Conservation (phyloP, 2,113 vertebrate species). For the Egretta garzetta region DNA sequence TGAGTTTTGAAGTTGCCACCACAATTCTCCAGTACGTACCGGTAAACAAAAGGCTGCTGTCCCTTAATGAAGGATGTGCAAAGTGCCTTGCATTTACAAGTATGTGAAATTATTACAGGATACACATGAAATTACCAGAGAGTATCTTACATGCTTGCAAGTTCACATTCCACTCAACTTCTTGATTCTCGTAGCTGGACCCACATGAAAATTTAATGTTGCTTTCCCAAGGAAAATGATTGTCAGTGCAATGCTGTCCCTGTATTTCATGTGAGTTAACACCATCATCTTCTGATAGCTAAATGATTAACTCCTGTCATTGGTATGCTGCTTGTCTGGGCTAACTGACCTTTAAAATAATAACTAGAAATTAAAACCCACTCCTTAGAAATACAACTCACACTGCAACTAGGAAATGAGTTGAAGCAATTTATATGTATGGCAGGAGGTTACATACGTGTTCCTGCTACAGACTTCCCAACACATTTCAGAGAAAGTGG, state of each 20-base stretch:
- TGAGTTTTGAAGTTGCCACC: background rate
- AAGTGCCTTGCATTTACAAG: background rate
- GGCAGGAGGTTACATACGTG: background rate
- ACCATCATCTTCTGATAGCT: background rate
- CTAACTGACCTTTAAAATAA: background rate
- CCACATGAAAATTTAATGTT: background rate
- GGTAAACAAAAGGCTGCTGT: background rate
- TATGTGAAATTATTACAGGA: background rate
- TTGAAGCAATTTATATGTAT: background rate
- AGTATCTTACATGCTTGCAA: background rate
- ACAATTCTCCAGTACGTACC: background rate
- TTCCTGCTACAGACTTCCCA: conserved; percentile 8
- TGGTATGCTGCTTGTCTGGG: background rate
- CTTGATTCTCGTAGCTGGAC: background rate
- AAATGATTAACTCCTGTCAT: background rate
- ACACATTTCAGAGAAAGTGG: background rate
- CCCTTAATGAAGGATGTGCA: background rate
- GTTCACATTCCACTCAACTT: background rate
- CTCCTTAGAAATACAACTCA: background rate
- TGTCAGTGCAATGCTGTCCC: background rate
- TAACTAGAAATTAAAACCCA: background rate
- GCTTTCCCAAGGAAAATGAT: background rate
- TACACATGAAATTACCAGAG: background rate
- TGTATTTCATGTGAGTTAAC: background rate
- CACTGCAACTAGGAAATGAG: background rate